Base-by-base conservation (phyloP, 2,797 vertebrate species). In the Eupleurogrammus muticus region DNA sequence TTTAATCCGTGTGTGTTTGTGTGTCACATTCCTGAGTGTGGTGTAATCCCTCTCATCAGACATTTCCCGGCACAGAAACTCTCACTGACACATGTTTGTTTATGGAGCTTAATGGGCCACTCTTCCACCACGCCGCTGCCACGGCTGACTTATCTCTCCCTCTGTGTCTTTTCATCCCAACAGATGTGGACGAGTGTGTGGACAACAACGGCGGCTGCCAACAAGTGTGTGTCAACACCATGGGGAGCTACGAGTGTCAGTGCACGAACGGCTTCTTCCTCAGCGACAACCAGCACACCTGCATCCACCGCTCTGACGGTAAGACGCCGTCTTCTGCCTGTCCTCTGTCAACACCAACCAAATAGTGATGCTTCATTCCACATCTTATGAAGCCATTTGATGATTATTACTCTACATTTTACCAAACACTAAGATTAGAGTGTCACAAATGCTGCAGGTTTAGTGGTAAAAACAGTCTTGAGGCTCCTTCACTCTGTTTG, bases 231-330 rank as follows among this genome's bases (percentile, higher is more conserved):
- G 94, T 99, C 63, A 99, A 99, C 59, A 96, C 96, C 19, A 97
- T 99, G 96, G 97, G 97, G 74, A 99, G 97, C 93, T 99, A 98
- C 2, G 97, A 99, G 86, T 98, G 97, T 53, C 96, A 93, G 76
- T 99, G 97, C 89, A 98, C 94, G 49, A 85, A 96, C 0, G 96
- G 96, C 23, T 99, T 99, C 84, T 99, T 99, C 88, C 95, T 99
- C 82, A 99, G 97, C 14, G 97, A 99, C 93, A 99, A 99, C 92
- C 97, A 99, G 85, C 97, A 99, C 56, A 99, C 97, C 83, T 99
- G 97, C 84, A 99, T 99, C 87, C 97, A 99, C 89, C 97, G 97
- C 88, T 98, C 97, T 56, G 94, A 95, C n/a, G 97, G 97, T 99
- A 90, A 95, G 96, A 54, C 17, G n/a, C n/a, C n/a, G n/a, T n/a